Percentiles rank a stretch among this genome's conserved stretches.
phyloP scores from a whole-genome alignment of 2,888 invertebrate species.

The Cerceris rybyensis region DNA sequence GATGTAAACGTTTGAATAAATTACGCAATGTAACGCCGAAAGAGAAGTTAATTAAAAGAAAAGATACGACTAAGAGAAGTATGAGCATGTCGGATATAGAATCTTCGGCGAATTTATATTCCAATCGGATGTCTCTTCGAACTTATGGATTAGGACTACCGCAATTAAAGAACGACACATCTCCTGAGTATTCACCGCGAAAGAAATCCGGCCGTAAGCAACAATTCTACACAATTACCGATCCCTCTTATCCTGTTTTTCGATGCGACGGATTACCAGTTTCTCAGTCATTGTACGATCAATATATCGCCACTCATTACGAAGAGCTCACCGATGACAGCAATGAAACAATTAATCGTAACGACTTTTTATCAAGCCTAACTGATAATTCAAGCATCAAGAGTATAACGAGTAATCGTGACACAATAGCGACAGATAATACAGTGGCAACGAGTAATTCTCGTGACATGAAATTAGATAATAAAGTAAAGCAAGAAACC shows the following conservation, averaged over 20 bases:
- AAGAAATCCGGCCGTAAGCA: conserved; percentile 80
- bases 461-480: conserved; percentile 69
- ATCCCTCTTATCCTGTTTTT: conserved; percentile 90
- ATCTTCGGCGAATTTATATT: conserved; percentile 84
- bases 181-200: conserved; percentile 72
- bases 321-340: conserved; percentile 78
- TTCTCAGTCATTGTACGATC: conserved; percentile 88
- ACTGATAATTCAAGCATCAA: conserved; percentile 20
- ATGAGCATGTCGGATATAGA: conserved; percentile 87
- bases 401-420: conserved; percentile 31
- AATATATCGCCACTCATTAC: conserved; percentile 87
- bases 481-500: conserved; percentile 76
- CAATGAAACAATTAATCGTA: conserved; percentile 23
- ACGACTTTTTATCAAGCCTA: conserved; percentile 35
- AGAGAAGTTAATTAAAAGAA: conserved; percentile 63
- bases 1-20: conserved; percentile 80
- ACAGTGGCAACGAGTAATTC: conserved; percentile 48
- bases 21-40: conserved; percentile 70
- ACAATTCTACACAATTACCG: conserved; percentile 88
- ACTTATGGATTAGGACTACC: conserved; percentile 83
- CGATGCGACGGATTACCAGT: conserved; percentile 89
- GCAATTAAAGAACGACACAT: conserved; percentile 74
- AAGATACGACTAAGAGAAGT: conserved; percentile 73
- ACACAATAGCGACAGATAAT: conserved; percentile 31
- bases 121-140: conserved; percentile 84